These are phyloP conservation scores for Drosophila orosa DNA, from an alignment of 1,140 invertebrate species.

Conservation along the genomic window DNA sequence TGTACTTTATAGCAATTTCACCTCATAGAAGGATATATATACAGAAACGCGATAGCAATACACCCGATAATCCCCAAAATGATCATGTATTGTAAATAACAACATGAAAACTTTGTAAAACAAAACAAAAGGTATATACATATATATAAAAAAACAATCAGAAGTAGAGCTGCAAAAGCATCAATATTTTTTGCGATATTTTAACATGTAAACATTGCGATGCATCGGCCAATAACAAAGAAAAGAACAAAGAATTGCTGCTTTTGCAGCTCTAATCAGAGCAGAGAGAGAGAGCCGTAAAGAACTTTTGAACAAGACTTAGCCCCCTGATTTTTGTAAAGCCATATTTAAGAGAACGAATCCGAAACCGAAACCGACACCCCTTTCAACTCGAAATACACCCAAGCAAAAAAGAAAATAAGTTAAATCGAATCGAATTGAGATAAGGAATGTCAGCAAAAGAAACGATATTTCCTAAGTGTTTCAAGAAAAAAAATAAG, in stretches of 20 bases:
- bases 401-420: neutral
- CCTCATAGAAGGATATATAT: constrained; percentile 24
- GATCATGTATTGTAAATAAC: constrained; percentile 61
- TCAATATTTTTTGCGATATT: neutral
- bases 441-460: neutral
- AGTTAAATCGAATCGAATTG: neutral
- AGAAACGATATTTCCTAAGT: neutral
- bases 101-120: constrained; percentile 38
- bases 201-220: constrained; percentile 1
- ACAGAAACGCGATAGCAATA: constrained; percentile 38
- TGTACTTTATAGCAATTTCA: constrained; percentile 55
- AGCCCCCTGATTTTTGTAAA: constrained; percentile 44
- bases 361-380: constrained; percentile 5
- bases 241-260: too few relatives aligned
- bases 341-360: constrained; percentile 29
- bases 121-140: neutral
- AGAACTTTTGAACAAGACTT: constrained; percentile 58
- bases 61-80: constrained; percentile 23
- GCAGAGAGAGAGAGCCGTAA: constrained; percentile 22
- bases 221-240: neutral
- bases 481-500: neutral
- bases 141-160: constrained; percentile 30
- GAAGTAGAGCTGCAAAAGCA: neutral
- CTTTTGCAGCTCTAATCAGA: constrained; percentile 26
- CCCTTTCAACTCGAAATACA: constrained; percentile 10